Conservation (phyloP, 2,797 vertebrate species). For the Xiphophorus birchmanni region DNA sequence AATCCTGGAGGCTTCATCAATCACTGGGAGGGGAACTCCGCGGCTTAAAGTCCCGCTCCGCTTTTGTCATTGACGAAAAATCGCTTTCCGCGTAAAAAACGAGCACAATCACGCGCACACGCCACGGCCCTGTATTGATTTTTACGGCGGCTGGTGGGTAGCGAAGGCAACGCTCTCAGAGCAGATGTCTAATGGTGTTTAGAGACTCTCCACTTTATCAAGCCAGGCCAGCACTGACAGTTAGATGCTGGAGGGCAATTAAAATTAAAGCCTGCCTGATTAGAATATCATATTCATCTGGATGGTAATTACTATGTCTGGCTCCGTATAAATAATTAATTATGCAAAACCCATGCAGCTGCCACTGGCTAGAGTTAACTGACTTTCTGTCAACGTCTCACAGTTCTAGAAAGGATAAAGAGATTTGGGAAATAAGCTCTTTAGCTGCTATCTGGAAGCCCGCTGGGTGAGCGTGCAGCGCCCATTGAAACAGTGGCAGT, state of each 20-base stretch:
- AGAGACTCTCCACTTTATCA: conserved; percentile 92
- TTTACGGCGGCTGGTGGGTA: conserved; percentile 75
- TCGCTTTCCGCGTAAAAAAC: conserved; percentile 78
- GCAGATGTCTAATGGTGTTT: conserved; percentile 97
- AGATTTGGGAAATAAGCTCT: conserved; percentile 89
- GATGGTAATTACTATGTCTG: conserved; percentile 99
- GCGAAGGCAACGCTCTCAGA: conserved; percentile 81
- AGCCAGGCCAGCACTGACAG: conserved; percentile 92
- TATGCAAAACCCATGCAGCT: conserved; percentile 98
- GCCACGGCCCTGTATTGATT: conserved; percentile 79
- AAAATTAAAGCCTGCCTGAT: conserved; percentile 97
- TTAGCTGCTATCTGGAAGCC: conserved; percentile 83
- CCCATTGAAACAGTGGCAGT: conserved; percentile 77
- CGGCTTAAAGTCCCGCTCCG: conserved; percentile 75
- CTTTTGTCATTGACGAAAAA: conserved; percentile 82
- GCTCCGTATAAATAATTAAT: conserved; percentile 99
- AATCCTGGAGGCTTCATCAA: conserved; percentile 74
- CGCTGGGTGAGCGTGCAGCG: conserved; percentile 69
- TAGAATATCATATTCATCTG: conserved; percentile 99
- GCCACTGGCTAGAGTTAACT: conserved; percentile 94
- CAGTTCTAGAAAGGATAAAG: conserved; percentile 86
- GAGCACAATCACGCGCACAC: conserved; percentile 69
- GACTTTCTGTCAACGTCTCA: conserved; percentile 93
- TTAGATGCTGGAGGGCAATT: conserved; percentile 94
- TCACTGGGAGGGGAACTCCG: conserved; percentile 54